Conservation (phyloP, 2,113 vertebrate genomes). For the Pangasianodon hypophthalmus region DNA sequence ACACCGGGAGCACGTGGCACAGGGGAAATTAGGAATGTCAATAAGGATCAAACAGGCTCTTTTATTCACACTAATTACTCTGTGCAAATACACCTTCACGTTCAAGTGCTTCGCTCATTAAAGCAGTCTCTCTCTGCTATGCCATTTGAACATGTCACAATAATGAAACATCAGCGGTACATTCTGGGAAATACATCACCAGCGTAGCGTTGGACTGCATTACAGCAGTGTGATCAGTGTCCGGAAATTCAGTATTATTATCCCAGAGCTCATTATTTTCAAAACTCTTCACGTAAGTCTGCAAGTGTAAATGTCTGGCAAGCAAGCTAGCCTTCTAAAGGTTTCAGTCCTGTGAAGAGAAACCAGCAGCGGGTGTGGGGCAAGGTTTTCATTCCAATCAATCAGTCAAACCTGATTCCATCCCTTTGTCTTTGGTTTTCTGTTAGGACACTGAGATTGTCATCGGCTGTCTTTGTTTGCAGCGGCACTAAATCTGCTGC, state of each 20-base stretch:
- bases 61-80: slow-evolving; percentile 58
- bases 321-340: not conserved
- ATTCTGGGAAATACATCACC: slow-evolving; percentile 33
- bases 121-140: slow-evolving; percentile 37
- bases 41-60: slow-evolving; percentile 58
- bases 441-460: not conserved
- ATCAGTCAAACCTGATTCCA: not conserved
- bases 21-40: slow-evolving; percentile 57
- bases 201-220: slow-evolving; percentile 9
- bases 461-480: not conserved
- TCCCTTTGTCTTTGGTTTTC: not conserved
- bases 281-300: slow-evolving; percentile 7
- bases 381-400: not conserved
- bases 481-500: not conserved
- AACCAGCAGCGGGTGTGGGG: not conserved
- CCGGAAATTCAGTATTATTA: not conserved
- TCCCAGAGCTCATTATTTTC: slow-evolving; percentile 27
- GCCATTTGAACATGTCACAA: slow-evolving; percentile 50
- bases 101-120: slow-evolving; percentile 50
- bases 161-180: slow-evolving; percentile 47
- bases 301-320: not conserved
- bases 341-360: not conserved
- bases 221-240: not conserved
- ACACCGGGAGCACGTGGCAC: slow-evolving; percentile 42
- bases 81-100: slow-evolving; percentile 56